Base-by-base conservation (phyloP, 2,888 invertebrate species). In the Melinaea menophilus region DNA sequence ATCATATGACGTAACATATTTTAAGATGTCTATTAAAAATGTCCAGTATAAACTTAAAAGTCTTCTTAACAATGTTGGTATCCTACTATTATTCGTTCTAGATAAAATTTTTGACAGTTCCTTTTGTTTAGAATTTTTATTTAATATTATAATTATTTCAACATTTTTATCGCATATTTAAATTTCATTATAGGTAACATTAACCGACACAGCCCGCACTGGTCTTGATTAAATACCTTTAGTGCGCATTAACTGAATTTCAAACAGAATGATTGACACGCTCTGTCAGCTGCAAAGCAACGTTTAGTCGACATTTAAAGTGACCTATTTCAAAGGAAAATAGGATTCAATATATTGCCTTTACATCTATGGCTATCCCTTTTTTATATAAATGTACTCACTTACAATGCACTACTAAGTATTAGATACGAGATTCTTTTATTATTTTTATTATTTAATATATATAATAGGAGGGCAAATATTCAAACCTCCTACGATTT, bases 291-390 rank as follows among this genome's bases (percentile, higher is more conserved):
- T 47, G 47, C 67, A 68, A 56, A 56, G 63, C 62, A 46, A 55
- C 58, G 63, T 55, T 55, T 62, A 61, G 61, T 63, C 63, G 59
- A 60, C 63, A 31, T 46, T 58, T 57, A 62, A 68, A 63, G 61
- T 65, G 65, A 63, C 61, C 61, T 51, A 58, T 68, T 68, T 62
- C 56, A 56, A 59, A 59, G 58, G 61, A 59, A 68, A 65, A 68
- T 63, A 61, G 56, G 65, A 63, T 62, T 65, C 35, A 58, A 61
- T 65, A 34, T 61, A 59, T 51, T 56, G 55, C 45, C 55, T 46
- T 61, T 61, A 58, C 57, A 58, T 58, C 58, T 60, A 59, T 37
- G 56, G 61, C 22, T n/a, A 59, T 55, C 56, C 56, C 22, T 22
- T 22, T 22, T 22, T 22, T 22, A 22, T 22, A 22, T 22, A 22